A percentile compares a stretch with the other conserved stretches of the same genome.
Evolutionary conservation across 2,888 invertebrate species (phyloP).

Genomic region (Drosophila neonasuta): DNA sequence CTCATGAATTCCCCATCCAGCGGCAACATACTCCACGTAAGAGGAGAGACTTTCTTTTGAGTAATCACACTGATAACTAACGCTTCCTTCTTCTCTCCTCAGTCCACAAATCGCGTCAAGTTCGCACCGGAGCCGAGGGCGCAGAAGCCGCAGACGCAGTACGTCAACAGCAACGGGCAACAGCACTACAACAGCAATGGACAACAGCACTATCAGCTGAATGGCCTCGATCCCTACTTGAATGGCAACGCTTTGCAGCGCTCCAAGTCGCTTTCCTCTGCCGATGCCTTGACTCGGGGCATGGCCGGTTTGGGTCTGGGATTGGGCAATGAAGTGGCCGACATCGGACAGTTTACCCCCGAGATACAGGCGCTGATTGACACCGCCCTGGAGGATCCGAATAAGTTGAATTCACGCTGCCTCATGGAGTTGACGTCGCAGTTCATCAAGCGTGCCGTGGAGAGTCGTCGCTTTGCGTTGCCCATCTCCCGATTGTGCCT

Average conservation of each 20-base stretch:
- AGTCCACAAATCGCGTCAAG: conserved; percentile 81
- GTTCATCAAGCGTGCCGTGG: conserved; percentile 90
- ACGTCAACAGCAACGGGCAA: conserved; percentile 47
- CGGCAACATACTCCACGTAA: conserved; percentile 87
- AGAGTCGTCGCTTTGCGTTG: conserved; percentile 89
- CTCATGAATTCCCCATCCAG: conserved; percentile 86
- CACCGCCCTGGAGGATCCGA: conserved; percentile 91
- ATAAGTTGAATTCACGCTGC: conserved; percentile 87
- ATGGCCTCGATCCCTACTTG: conserved; percentile 72
- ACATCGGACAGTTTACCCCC: conserved; percentile 88
- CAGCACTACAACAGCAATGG: conserved; percentile 52
- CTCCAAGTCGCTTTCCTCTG: conserved; percentile 91
- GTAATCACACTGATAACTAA: neutral
- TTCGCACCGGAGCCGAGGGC: conserved; percentile 80
- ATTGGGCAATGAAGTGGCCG: conserved; percentile 88
- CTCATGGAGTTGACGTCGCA: conserved; percentile 93
- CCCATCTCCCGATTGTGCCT: conserved; percentile 93
- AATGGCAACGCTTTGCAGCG: conserved; percentile 85
- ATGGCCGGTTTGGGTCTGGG: conserved; percentile 86
- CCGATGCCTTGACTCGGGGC: conserved; percentile 87
- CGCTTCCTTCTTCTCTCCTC: neutral
- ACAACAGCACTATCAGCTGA: conserved; percentile 58
- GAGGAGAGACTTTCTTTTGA: conserved; percentile 6
- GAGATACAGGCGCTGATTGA: conserved; percentile 89
- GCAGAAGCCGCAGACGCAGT: conserved; percentile 77